phyloP scores from a whole-genome alignment of 2,888 invertebrate genomes.

The Pristionchus exspectatus region DNA sequence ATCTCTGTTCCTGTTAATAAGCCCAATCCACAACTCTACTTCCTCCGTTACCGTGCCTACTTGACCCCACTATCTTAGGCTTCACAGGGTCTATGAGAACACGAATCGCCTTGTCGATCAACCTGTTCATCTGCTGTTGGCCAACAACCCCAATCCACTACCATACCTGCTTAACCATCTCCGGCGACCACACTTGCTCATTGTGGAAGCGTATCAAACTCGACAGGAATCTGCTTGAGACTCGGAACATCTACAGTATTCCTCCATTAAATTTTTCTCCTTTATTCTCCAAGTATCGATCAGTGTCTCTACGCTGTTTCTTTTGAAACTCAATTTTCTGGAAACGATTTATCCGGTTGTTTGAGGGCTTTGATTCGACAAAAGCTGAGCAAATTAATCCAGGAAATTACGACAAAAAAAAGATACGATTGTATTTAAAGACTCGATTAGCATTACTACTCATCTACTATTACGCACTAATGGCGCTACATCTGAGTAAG shows the following conservation, averaged over 20 bases:
- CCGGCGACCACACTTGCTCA: slow-evolving; percentile 65
- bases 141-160: too few species aligned
- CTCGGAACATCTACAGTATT: slow-evolving; percentile 19
- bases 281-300: slow-evolving; percentile 9
- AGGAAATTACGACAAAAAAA: not conserved
- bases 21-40: too few species aligned
- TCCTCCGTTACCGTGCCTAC: too few species aligned
- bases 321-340: not conserved
- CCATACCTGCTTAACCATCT: slow-evolving; percentile 57
- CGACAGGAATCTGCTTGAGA: slow-evolving; percentile 48
- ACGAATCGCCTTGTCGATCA: too few species aligned
- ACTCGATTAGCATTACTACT: not conserved
- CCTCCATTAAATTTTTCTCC: not conserved
- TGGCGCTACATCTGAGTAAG: slow-evolving; percentile 17
- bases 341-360: slow-evolving; percentile 32
- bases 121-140: too few species aligned
- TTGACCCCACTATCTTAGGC: too few species aligned
- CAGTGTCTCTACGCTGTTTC: not conserved
- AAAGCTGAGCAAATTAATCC: slow-evolving; percentile 28
- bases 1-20: too few species aligned
- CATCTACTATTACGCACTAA: slow-evolving; percentile 1
- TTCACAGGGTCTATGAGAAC: too few species aligned
- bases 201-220: slow-evolving; percentile 68
- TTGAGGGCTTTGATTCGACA: not conserved
- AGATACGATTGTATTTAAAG: not conserved